These are phyloP conservation scores for Apostichopus japonicus DNA, from an alignment of 35 echinoderm and acorn worm species.

Conservation along the genomic window DNA sequence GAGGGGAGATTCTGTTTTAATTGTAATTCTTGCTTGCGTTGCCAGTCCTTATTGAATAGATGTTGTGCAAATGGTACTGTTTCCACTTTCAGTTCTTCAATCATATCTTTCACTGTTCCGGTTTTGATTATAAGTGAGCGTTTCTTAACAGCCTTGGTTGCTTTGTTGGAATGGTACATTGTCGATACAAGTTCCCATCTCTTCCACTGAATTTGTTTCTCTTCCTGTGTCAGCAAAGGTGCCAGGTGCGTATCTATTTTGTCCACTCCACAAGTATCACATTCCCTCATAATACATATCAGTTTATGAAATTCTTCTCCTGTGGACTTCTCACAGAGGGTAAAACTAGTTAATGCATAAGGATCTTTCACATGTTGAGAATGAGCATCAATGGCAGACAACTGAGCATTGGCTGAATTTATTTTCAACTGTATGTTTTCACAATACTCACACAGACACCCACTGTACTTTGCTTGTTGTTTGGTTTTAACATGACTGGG, in stretches of 20 bases:
- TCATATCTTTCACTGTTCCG: constrained; percentile 28
- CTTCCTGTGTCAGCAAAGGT: not conserved
- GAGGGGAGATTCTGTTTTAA: constrained; percentile 51
- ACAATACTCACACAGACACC: too few species aligned
- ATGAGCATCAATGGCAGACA: too few species aligned
- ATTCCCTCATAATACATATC: too few species aligned
- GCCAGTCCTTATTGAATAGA: constrained; percentile 83
- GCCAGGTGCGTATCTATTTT: not conserved
- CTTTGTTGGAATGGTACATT: constrained; percentile 37
- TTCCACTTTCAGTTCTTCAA: constrained; percentile 61
- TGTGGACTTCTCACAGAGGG: not conserved
- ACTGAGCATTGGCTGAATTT: too few species aligned
- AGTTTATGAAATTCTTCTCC: not conserved
- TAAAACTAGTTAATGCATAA: too few species aligned
- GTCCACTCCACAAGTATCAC: not conserved
- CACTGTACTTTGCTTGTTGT: too few species aligned
- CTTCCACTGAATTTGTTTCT: constrained; percentile 33
- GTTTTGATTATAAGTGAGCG: constrained; percentile 30
- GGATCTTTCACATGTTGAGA: too few species aligned
- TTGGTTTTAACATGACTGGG: too few species aligned
- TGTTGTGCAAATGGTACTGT: constrained; percentile 53
- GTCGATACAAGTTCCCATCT: constrained; percentile 54
- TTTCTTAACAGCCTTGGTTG: constrained; percentile 41
- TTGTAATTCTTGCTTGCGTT: constrained; percentile 44
- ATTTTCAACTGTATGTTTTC: too few species aligned